Conservation (phyloP, 2,888 invertebrate species). For the Caenorhabditis angaria region DNA sequence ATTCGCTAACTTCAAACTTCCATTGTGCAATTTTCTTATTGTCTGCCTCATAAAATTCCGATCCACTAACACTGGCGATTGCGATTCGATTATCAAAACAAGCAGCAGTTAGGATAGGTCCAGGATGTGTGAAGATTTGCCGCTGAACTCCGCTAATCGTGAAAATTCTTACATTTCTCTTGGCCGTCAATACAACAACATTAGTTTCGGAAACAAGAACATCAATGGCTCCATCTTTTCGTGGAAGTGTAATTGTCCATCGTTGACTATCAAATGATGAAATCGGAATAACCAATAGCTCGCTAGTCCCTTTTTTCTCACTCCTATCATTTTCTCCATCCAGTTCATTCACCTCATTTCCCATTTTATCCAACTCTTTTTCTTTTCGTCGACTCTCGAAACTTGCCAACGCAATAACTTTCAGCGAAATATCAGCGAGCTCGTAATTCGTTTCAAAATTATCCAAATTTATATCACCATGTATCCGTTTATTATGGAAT, state of each 20-base stretch:
- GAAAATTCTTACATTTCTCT: slow-evolving; percentile 83
- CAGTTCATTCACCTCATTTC: slow-evolving; percentile 8
- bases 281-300: slow-evolving; percentile 31
- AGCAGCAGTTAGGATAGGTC: slow-evolving; percentile 79
- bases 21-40: slow-evolving; percentile 29
- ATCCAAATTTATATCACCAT: slow-evolving; percentile 87
- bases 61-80: slow-evolving; percentile 79
- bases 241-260: slow-evolving; percentile 57
- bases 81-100: slow-evolving; percentile 78
- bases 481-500: slow-evolving; percentile 89
- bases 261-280: slow-evolving; percentile 19
- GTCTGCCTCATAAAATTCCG: slow-evolving; percentile 40
- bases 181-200: slow-evolving; percentile 83
- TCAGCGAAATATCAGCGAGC: slow-evolving; percentile 85
- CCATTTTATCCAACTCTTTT: slow-evolving; percentile 26
- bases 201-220: slow-evolving; percentile 77
- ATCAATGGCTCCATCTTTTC: slow-evolving; percentile 81
- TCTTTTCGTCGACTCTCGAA: slow-evolving; percentile 32
- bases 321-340: not conserved
- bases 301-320: slow-evolving; percentile 27
- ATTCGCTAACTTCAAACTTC: slow-evolving; percentile 41
- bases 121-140: slow-evolving; percentile 81
- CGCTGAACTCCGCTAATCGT: slow-evolving; percentile 87
- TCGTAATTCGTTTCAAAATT: slow-evolving; percentile 85
- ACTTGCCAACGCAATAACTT: slow-evolving; percentile 78